Conservation (phyloP, 2,113 vertebrate species). For the Corydoras sp. region DNA sequence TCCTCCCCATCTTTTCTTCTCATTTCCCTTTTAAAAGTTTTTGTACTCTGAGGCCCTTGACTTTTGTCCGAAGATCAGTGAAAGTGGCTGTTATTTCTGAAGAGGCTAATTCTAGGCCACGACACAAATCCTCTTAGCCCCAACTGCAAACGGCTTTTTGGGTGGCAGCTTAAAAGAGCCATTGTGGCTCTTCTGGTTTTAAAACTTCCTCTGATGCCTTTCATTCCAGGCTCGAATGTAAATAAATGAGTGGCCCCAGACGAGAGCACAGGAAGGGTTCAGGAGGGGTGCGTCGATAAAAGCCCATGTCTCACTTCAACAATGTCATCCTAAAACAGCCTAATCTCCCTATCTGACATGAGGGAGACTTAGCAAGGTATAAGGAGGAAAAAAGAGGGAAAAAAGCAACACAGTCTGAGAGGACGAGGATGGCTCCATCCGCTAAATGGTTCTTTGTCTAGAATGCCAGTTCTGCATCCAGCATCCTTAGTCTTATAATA, state of each 20-base stretch:
- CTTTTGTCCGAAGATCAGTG: conserved; percentile 44
- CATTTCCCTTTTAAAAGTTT: conserved; percentile 4
- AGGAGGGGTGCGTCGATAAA: conserved; percentile 33
- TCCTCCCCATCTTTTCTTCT: conserved; percentile 3
- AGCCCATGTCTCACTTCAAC: conserved; percentile 42
- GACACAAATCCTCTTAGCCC: conserved; percentile 70
- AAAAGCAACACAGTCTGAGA: conserved; percentile 51
- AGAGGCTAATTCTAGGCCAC: conserved; percentile 62
- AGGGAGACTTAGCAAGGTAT: conserved; percentile 5
- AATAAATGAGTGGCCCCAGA: conserved; percentile 58
- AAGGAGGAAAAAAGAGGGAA: conserved; percentile 62
- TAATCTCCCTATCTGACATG: conserved; percentile 34
- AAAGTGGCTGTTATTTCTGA: conserved; percentile 49
- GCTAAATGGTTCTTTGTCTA: too few relatives aligned
- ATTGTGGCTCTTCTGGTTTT: conserved; percentile 60
- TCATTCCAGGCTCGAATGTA: conserved; percentile 56
- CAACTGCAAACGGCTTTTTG: conserved; percentile 56
- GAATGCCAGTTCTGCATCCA: conserved; percentile 49
- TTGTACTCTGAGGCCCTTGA: conserved; percentile 39
- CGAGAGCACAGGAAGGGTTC: conserved; percentile 23
- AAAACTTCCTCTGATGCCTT: conserved; percentile 64
- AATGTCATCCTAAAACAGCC: conserved; percentile 39
- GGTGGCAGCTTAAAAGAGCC: conserved; percentile 64
- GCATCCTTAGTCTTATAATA: conserved; percentile 51
- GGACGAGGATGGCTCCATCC: too few relatives aligned